phyloP scores from a whole-genome alignment of 2,797 vertebrate species.

The Mastacembelus armatus region DNA sequence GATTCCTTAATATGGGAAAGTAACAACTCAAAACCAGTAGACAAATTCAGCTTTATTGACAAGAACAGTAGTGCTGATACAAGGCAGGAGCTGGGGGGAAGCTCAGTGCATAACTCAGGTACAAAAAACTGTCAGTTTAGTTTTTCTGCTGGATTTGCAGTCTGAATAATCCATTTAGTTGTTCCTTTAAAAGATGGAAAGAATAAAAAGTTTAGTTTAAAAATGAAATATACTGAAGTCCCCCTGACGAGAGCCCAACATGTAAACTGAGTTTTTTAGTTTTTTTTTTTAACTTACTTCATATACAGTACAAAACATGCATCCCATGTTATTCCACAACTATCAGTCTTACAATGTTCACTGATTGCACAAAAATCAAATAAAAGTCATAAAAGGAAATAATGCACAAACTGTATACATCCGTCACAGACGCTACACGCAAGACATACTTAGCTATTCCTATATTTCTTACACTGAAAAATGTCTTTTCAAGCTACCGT shows the following conservation, averaged over 20 bases:
- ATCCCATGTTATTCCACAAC: conserved; percentile 75
- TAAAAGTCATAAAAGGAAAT: conserved; percentile 55
- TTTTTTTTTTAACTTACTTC: conserved; percentile 44
- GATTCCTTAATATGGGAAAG: too few species aligned
- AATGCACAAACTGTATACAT: conserved; percentile 71
- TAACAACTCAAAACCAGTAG: conserved; percentile 35
- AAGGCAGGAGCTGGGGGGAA: conserved; percentile 78
- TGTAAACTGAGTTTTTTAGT: conserved; percentile 57
- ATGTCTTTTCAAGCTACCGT: conserved; percentile 68
- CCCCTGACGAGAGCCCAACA: conserved; percentile 60
- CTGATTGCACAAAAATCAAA: conserved; percentile 71
- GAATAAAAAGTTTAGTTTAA: conserved; percentile 68
- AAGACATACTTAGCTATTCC: conserved; percentile 75
- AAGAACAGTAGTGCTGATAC: conserved; percentile 77
- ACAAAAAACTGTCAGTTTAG: conserved; percentile 56
- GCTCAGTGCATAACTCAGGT: conserved; percentile 78
- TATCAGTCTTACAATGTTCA: conserved; percentile 76
- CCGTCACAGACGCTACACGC: conserved; percentile 75
- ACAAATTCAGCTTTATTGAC: conserved; percentile 83
- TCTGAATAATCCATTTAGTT: conserved; percentile 42
- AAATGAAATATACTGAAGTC: conserved; percentile 61
- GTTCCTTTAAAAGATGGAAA: conserved; percentile 61
- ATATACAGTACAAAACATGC: conserved; percentile 83
- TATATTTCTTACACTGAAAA: conserved; percentile 71
- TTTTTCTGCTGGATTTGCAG: conserved; percentile 35